Conservation (phyloP, 2,888 invertebrate genomes). For the Amphipoea oculea region DNA sequence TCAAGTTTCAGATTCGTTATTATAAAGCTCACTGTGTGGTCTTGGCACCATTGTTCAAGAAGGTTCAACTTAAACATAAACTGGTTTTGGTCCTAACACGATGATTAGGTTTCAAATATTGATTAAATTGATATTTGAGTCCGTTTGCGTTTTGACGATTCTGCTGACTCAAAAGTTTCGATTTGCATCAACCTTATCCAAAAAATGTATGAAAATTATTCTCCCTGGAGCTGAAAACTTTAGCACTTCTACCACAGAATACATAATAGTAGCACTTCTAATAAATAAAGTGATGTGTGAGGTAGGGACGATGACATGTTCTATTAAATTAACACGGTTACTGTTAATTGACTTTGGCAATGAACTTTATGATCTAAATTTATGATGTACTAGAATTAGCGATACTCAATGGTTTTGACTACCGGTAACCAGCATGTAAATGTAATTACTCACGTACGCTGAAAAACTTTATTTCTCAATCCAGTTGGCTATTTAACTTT, state of each 20-base stretch:
- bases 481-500: constrained; percentile 59
- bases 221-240: background rate
- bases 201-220: background rate
- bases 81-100: constrained; percentile 33
- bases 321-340: constrained; percentile 66
- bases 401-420: constrained; percentile 33
- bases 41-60: constrained; percentile 69
- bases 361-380: constrained; percentile 70
- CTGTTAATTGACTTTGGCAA: constrained; percentile 72
- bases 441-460: background rate
- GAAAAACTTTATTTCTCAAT: constrained; percentile 53
- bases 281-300: constrained; percentile 2
- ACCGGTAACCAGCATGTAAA: constrained; percentile 1
- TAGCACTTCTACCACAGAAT: background rate
- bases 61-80: constrained; percentile 45
- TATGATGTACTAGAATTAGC: constrained; percentile 48
- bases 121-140: constrained; percentile 34
- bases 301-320: constrained; percentile 36
- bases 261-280: background rate
- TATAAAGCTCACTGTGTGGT: constrained; percentile 69
- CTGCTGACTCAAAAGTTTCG: background rate
- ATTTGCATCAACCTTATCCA: background rate
- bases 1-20: constrained; percentile 61
- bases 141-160: background rate
- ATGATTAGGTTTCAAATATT: constrained; percentile 35